These are phyloP conservation scores for Procambarus virginalis DNA, from an alignment of 1,140 invertebrate species.

Conservation along the genomic window DNA sequence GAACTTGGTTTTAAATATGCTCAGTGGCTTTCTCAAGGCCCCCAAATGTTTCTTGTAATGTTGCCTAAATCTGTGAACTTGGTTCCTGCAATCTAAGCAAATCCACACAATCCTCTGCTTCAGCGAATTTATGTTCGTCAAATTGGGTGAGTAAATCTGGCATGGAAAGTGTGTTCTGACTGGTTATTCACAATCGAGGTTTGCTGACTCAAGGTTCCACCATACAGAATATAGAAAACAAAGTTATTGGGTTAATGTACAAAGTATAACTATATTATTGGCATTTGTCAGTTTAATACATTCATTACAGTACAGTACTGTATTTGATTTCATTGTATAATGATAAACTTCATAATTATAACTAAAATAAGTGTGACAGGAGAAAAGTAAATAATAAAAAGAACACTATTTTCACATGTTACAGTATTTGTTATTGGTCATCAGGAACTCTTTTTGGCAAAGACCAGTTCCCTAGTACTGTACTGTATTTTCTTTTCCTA, in stretches of 20 bases:
- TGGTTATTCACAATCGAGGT: too few relatives aligned
- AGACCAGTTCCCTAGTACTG: neutral
- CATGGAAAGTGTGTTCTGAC: too few relatives aligned
- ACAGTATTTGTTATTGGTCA: neutral
- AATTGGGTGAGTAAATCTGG: too few relatives aligned
- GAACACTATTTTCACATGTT: neutral
- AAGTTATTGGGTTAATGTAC: neutral
- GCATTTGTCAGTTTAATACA: neutral
- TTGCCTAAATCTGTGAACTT: too few relatives aligned
- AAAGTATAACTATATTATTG: neutral
- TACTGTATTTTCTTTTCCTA: neutral
- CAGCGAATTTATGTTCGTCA: too few relatives aligned
- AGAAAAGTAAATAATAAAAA: neutral
- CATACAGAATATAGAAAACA: neutral
- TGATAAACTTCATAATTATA: neutral
- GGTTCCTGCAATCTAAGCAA: too few relatives aligned
- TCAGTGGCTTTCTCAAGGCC: too few relatives aligned
- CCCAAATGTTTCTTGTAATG: too few relatives aligned
- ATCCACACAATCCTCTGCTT: too few relatives aligned
- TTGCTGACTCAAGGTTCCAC: too few relatives aligned
- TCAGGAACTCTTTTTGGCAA: neutral
- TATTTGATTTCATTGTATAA: neutral
- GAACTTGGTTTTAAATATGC: too few relatives aligned
- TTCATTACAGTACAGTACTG: neutral
- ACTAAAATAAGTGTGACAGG: neutral